These are phyloP conservation scores for Drosophila varians DNA, from an alignment of 1,140 invertebrate genomes.

Conservation along the genomic window DNA sequence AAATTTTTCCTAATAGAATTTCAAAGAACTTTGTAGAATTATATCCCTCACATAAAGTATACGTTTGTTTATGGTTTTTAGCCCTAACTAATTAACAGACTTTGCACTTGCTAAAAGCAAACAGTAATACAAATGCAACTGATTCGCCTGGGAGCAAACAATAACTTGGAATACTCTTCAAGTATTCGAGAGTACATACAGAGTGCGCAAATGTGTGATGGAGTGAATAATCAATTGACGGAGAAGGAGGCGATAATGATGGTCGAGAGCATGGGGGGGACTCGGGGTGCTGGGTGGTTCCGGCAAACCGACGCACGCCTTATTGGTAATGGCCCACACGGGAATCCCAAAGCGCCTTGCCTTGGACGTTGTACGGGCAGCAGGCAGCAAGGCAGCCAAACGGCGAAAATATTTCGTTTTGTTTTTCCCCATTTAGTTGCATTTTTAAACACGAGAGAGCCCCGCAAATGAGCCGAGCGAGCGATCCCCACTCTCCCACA, in stretches of 20 bases:
- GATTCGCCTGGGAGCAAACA: slow-evolving; percentile 11
- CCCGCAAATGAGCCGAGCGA: too few species aligned
- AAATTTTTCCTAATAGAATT: too few species aligned
- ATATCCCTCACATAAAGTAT: too few species aligned
- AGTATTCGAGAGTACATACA: slow-evolving; percentile 8
- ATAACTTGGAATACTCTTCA: slow-evolving; percentile 10
- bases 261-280: slow-evolving; percentile 11
- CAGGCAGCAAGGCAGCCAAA: too few species aligned
- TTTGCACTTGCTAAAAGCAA: slow-evolving; percentile 12
- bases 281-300: slow-evolving; percentile 10
- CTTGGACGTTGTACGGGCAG: slow-evolving; percentile 53
- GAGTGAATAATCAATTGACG: slow-evolving; percentile 76
- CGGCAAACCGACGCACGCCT: slow-evolving; percentile 36
- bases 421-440: slow-evolving; percentile 42
- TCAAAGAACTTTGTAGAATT: too few species aligned
- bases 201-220: slow-evolving; percentile 24
- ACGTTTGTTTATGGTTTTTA: neutral
- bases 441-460: slow-evolving; percentile 26
- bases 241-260: slow-evolving; percentile 39
- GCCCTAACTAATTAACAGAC: slow-evolving; percentile 7
- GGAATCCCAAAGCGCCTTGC: slow-evolving; percentile 72
- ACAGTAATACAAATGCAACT: slow-evolving; percentile 16
- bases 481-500: neutral
- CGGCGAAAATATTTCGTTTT: slow-evolving; percentile 42
- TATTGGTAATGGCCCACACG: slow-evolving; percentile 73